phyloP scores from a whole-genome alignment of 2,888 invertebrate species.

The Flabesymbios commensalis region DNA sequence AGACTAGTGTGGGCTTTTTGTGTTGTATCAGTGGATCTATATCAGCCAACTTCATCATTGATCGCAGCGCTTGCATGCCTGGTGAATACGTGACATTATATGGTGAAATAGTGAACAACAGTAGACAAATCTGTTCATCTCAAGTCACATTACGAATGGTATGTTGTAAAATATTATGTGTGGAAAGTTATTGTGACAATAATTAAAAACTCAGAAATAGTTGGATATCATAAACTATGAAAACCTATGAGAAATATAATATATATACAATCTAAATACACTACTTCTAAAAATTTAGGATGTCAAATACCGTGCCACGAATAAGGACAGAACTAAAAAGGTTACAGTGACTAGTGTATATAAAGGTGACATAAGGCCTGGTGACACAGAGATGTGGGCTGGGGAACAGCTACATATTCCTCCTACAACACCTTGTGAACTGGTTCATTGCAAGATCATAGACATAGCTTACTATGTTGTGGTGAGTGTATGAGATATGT shows the following conservation, averaged over 20 bases:
- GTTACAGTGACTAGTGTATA: conserved; percentile 72
- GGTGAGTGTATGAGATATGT: too few species aligned
- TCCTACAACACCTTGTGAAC: conserved; percentile 89
- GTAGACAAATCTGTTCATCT: conserved; percentile 54
- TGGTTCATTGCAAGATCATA: conserved; percentile 91
- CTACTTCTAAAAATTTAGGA: conserved; percentile 67
- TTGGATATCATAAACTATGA: too few species aligned
- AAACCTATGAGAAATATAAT: too few species aligned
- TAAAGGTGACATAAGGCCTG: conserved; percentile 80
- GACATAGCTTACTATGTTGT: conserved; percentile 75
- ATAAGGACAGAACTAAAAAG: conserved; percentile 31
- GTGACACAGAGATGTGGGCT: conserved; percentile 82
- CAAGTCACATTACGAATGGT: conserved; percentile 10
- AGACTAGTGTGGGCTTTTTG: conserved; percentile 63
- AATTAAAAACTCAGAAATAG: too few species aligned
- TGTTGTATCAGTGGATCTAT: conserved; percentile 76
- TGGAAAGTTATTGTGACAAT: too few species aligned
- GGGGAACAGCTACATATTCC: conserved; percentile 89
- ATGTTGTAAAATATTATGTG: too few species aligned
- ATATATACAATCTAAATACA: conserved; percentile 37
- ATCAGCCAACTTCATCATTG: conserved; percentile 81
- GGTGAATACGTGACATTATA: conserved; percentile 88
- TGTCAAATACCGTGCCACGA: conserved; percentile 57
- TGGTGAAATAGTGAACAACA: conserved; percentile 82
- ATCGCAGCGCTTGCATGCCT: conserved; percentile 91